Conservation (phyloP, 2,797 vertebrate genomes). For the Dicrostonyx torquatus region DNA sequence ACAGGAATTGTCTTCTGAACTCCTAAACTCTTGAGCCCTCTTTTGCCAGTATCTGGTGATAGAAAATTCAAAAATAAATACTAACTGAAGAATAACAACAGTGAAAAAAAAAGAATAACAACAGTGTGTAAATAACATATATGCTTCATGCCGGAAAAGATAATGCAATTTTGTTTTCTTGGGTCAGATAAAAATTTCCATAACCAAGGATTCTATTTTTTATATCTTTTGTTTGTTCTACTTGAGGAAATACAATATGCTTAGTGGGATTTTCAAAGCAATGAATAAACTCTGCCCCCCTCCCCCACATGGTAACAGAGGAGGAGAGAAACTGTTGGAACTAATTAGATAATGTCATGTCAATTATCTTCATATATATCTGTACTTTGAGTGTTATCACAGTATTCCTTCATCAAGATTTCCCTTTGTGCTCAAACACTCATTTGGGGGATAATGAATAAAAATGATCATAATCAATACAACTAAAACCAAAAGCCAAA, state of each 20-base stretch:
- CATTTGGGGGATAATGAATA: not conserved
- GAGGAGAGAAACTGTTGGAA: slow-evolving; percentile 7
- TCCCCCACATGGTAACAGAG: not conserved
- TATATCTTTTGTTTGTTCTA: not conserved
- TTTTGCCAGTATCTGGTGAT: slow-evolving; percentile 1
- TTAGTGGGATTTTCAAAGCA: slow-evolving; percentile 31
- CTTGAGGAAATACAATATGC: not conserved
- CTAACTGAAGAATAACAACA: slow-evolving; percentile 32
- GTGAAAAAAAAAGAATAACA: slow-evolving; percentile 39
- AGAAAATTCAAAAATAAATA: slow-evolving; percentile 41
- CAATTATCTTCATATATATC: not conserved
- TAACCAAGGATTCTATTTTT: slow-evolving; percentile 13
- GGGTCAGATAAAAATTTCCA: not conserved
- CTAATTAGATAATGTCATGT: not conserved
- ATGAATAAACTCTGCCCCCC: not conserved
- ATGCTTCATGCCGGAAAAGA: slow-evolving; percentile 8
- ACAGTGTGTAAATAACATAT: slow-evolving; percentile 1
- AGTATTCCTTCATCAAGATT: not conserved
- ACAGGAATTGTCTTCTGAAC: slow-evolving; percentile 51
- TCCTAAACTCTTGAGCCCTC: not conserved
- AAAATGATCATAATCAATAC: not conserved
- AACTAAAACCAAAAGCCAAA: slow-evolving; percentile 20
- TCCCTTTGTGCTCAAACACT: not conserved
- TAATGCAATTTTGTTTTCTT: slow-evolving; percentile 19
- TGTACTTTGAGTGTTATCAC: not conserved